phyloP scores from a whole-genome alignment of 1,140 invertebrate genomes.

The Phymastichus coffea region DNA sequence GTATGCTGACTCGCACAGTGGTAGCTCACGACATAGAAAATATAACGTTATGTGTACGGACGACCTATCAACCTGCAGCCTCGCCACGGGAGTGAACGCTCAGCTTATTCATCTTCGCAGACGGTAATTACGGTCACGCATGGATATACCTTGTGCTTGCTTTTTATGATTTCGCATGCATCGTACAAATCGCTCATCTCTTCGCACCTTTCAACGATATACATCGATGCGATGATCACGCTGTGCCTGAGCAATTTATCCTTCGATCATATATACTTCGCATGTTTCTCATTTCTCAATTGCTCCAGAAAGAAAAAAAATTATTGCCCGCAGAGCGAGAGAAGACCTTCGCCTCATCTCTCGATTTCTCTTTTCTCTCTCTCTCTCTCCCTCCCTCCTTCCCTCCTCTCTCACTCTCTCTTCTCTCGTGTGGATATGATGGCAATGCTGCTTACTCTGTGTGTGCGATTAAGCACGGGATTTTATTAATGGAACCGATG shows the following conservation, averaged over 20 bases:
- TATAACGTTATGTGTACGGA: too few species aligned
- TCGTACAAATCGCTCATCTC: not conserved
- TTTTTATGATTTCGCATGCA: conserved; percentile 6
- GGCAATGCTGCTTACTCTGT: too few species aligned
- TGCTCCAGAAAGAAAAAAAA: not conserved
- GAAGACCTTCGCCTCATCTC: conserved; percentile 4
- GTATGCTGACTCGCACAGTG: too few species aligned
- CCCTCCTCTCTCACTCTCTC: too few species aligned
- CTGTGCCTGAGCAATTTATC: conserved; percentile 3
- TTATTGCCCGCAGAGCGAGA: not conserved
- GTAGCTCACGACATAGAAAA: too few species aligned
- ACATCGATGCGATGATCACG: not conserved
- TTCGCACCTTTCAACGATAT: not conserved
- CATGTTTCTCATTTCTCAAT: conserved; percentile 13
- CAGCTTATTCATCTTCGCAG: conserved; percentile 44
- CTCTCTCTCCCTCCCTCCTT: conserved; percentile 1
- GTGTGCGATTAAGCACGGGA: too few species aligned
- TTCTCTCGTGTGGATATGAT: too few species aligned
- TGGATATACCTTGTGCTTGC: conserved; percentile 17
- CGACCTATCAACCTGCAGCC: conserved; percentile 38
- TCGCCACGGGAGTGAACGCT: conserved; percentile 43
- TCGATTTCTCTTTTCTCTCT: too few species aligned
- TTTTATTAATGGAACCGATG: too few species aligned
- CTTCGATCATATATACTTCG: conserved; percentile 5
- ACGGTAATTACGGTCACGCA: conserved; percentile 46